Evolutionary conservation across 2,888 invertebrate species (phyloP), one percentile per base, ranked within the genome.

Genomic region (Desoria tigrina): DNA sequence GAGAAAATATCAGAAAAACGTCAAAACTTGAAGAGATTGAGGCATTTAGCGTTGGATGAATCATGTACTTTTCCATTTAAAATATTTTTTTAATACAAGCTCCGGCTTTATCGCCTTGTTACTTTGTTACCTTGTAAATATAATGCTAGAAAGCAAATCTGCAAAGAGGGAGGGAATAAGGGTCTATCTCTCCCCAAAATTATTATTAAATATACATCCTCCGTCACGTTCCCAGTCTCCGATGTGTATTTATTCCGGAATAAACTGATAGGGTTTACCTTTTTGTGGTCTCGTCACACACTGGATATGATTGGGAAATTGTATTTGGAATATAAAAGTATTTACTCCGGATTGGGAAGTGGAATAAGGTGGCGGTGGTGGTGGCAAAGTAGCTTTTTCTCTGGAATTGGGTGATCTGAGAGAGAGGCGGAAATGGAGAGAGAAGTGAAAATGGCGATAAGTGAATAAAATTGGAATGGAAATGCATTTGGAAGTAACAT

Each of bases 391-490:
- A 55, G 32, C 7, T 18, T 23, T 21, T 55, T 28, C 55, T 28
- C 32, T 49, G 32, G 11, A n/a, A n/a, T 16, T 21, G 45, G 45
- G 45, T 45, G 45, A 45, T 45, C 45, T 21, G 45, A 45, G 45
- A 61, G n/a, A 28, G 42, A 61, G 61, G 26, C 28, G 42, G 42
- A 45, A 59, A 37, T 57, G 57, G 32, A 56, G 57, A 56, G 57
- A 53, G 62, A 61, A 62, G 27, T 56, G 64, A 53, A 61, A 37
- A 54, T 42, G 56, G 61, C 62, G 66, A 66, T 66, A 69, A 66
- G 66, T 66, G 65, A 66, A 66, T 66, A 66, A 66, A 66, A 66
- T 69, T 62, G 69, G 66, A 71, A 66, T 71, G 71, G 68, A 71
- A 71, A 66, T 68, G 64, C 66, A 66, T 66, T 69, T 65, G 59